Evolutionary conservation across 2,888 invertebrate genomes (phyloP).

Genomic region (Lobophora halterata): DNA sequence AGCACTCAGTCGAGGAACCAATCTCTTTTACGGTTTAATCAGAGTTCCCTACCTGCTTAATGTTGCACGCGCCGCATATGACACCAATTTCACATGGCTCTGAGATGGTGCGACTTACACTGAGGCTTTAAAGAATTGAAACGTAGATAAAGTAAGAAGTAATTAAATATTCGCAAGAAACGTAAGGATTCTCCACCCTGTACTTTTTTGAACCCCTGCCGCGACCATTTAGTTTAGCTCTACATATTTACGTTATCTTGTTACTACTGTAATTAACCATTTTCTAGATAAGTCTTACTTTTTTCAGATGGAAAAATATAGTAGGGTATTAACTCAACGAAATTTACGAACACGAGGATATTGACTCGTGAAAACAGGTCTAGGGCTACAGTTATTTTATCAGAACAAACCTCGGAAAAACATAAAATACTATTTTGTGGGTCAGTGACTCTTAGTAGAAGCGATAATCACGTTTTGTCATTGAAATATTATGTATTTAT

Average conservation of each 20-base stretch:
- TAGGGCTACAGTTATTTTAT: constrained; percentile 51
- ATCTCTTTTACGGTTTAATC: constrained; percentile 78
- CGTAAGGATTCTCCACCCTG: too few species aligned
- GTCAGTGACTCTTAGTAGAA: constrained; percentile 16
- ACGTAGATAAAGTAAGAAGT: too few species aligned
- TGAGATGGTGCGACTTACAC: constrained; percentile 25
- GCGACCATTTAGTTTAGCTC: too few species aligned
- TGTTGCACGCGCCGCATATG: constrained; percentile 44
- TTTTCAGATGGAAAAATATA: too few species aligned
- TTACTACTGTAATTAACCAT: too few species aligned
- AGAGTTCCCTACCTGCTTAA: constrained; percentile 62
- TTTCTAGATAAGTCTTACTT: too few species aligned
- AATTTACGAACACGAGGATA: constrained; percentile 44
- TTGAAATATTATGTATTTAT: constrained; percentile 6
- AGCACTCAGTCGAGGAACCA: constrained; percentile 70
- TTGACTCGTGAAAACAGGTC: constrained; percentile 59
- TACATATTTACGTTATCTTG: too few species aligned
- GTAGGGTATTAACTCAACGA: neutral
- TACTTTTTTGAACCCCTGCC: too few species aligned
- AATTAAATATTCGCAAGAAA: too few species aligned
- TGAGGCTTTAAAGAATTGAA: too few species aligned
- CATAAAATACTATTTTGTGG: constrained; percentile 11
- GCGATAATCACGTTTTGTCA: constrained; percentile 7
- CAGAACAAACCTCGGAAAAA: constrained; percentile 24
- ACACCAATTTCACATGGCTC: constrained; percentile 48